Base-by-base conservation (phyloP, 2,113 vertebrate species). In the Salvator merianae region DNA sequence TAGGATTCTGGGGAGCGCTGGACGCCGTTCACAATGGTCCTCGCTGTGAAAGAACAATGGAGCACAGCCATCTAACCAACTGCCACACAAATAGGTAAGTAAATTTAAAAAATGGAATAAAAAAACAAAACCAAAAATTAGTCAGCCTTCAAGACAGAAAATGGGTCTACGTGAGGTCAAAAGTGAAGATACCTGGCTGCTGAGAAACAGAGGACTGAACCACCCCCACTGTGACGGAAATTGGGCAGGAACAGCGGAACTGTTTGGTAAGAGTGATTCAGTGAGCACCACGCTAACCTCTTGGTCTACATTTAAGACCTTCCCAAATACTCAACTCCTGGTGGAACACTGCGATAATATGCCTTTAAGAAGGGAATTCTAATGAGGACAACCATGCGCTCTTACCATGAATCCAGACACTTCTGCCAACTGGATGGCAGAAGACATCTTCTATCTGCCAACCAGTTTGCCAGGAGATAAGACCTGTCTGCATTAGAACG, bases 221-320 rank as follows among this genome's bases (percentile, higher is more conserved):
- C 0, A 8, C 63, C 30, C 77, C 83, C 74, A 73, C 87, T 0
- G 20, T 2, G 82, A 0, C 0, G 84, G 74, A 79, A 77, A 71
- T 7, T 30, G 81, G 71, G 62, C 82, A 85, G 32, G 89, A 92
- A 93, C 81, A 84, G 88, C 88, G 82, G 69, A 86, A 82, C 22
- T 22, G 26, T 76, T 84, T 32, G 28, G 68, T 72, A 47, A 63
- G 47, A 77, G 71, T 90, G 91, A 90, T 81, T 91, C 88, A 86
- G 0, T 0, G 0, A 0, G 83, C 1, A 70, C 72, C 36, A 2
- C 0, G 79, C 53, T 65, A 75, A 79, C 24, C 0, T 0, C 2
- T 53, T 55, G 88, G 65, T 82, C 88, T 79, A 85, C 62, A 77
- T 55, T 3, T 30, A 22, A 80, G 50, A 77, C 5, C 78, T 28